Evolutionary conservation across 1,140 invertebrate genomes (phyloP).

Genomic region (Anastatus disparis): DNA sequence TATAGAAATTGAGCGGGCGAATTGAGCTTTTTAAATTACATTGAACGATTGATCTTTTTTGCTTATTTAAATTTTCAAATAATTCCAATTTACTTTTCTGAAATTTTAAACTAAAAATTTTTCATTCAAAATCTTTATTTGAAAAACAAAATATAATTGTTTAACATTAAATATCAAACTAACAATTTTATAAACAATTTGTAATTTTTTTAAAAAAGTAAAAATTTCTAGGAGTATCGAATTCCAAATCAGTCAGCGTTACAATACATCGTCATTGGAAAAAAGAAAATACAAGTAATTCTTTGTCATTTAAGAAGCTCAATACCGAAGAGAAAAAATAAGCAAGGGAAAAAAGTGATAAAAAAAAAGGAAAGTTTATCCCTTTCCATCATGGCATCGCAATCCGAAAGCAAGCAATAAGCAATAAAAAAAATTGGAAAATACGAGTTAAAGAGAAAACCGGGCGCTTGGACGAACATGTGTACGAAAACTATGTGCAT

Average conservation of each 20-base stretch:
- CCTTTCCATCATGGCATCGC: slow-evolving; percentile 19
- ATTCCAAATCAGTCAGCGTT: too few relatives aligned
- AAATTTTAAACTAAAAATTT: too few relatives aligned
- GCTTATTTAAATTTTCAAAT: too few relatives aligned
- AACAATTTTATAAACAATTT: too few relatives aligned
- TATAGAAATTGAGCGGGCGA: background rate
- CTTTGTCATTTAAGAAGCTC: background rate
- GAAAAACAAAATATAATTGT: too few relatives aligned
- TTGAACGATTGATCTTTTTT: background rate
- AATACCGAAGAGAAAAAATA: background rate
- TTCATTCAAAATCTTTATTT: too few relatives aligned
- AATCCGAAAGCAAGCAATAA: slow-evolving; percentile 58
- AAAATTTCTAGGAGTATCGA: too few relatives aligned
- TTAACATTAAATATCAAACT: too few relatives aligned
- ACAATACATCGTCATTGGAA: too few relatives aligned
- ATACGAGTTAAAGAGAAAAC: slow-evolving; percentile 35
- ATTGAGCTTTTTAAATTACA: slow-evolving; percentile 30
- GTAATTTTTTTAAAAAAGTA: too few relatives aligned
- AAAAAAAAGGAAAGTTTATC: background rate
- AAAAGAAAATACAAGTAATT: background rate
- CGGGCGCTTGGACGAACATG: background rate
- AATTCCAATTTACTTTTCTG: too few relatives aligned
- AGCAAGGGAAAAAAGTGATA: too few relatives aligned
- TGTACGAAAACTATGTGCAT: background rate
- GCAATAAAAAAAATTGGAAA: slow-evolving; percentile 60